phyloP scores from a whole-genome alignment of 2,113 vertebrate species.

The Apeltes quadracus region DNA sequence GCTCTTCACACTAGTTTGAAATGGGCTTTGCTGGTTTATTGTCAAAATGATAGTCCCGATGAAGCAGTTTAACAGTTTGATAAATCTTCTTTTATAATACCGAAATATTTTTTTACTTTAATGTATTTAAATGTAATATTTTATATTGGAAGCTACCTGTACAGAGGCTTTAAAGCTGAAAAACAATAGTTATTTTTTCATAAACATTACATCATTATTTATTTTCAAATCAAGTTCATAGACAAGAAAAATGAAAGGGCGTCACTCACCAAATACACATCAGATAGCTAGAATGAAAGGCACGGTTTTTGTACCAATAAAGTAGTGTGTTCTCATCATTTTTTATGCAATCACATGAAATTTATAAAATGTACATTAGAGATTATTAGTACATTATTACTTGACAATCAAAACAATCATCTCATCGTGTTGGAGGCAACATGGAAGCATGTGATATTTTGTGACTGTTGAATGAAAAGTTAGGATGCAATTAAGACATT shows the following conservation, averaged over 20 bases:
- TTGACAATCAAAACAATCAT: not conserved
- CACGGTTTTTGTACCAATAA: not conserved
- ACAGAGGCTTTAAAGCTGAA: not conserved
- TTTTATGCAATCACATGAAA: slow-evolving; percentile 33
- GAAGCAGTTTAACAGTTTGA: not conserved
- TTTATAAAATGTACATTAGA: not conserved
- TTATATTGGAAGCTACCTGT: not conserved
- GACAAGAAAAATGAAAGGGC: not conserved
- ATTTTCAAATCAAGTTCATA: not conserved
- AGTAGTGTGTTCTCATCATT: slow-evolving; percentile 39
- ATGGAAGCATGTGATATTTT: not conserved
- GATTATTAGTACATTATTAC: slow-evolving; percentile 5
- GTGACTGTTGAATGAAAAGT: not conserved
- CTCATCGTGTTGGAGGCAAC: not conserved
- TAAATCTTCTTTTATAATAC: not conserved
- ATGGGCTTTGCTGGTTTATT: not conserved
- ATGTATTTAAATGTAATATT: not conserved
- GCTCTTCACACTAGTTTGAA: not conserved
- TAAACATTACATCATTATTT: not conserved
- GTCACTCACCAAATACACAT: not conserved
- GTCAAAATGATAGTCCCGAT: not conserved
- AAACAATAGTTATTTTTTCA: not conserved
- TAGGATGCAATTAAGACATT: not conserved
- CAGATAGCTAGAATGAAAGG: not conserved
- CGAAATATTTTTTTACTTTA: not conserved